Base-by-base conservation (phyloP, 2,113 vertebrate species). In the Lagopus muta region DNA sequence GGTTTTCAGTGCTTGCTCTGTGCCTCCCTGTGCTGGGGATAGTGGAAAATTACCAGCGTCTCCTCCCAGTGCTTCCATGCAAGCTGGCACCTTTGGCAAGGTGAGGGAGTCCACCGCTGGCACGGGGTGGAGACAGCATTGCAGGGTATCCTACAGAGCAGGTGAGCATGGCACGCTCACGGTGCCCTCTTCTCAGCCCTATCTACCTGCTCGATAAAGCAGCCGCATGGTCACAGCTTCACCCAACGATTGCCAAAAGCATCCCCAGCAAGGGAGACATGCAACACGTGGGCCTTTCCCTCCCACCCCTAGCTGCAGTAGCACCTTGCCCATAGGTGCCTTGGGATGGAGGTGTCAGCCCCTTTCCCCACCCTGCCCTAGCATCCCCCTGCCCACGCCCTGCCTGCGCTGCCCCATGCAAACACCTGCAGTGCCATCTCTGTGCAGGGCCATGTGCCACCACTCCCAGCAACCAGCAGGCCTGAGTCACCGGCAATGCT, bases 21-120 rank as follows among this genome's bases (percentile, higher is more conserved):
- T 16, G 85, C 91, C 88, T 92, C 61, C 57, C 27, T 0, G 15
- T 2, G 65, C 84, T 0, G 8, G 70, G 82, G 11, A 82, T 11
- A 43, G 62, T 94, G 95, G 94, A 96, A 97, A 96, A 96, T 76
- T 91, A 94, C 95, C 65, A 61, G 65, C 40, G 74, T 60, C 74
- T 80, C 69, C 77, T 95, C 34, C 76, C 89, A 30, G 77, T 5
- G 1, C 54, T 50, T 50, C 89, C 57, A 7, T 72, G 19, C 27
- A 7, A 75, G 88, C 38, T 11, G 54, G 34, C 40, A 40, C 40
- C 40, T 67, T 17, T 24, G 74, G 52, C 65, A 73, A 8, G 27
- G 57, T 4, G 3, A 25, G 11, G 76, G 85, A 75, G 22, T 7
- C 38, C 11, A 32, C 58, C 3, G 0, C 62, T 52, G 66, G 52